These are phyloP conservation scores for Irena cyanogastra DNA, from an alignment of 2,113 vertebrate species.

Conservation along the genomic window DNA sequence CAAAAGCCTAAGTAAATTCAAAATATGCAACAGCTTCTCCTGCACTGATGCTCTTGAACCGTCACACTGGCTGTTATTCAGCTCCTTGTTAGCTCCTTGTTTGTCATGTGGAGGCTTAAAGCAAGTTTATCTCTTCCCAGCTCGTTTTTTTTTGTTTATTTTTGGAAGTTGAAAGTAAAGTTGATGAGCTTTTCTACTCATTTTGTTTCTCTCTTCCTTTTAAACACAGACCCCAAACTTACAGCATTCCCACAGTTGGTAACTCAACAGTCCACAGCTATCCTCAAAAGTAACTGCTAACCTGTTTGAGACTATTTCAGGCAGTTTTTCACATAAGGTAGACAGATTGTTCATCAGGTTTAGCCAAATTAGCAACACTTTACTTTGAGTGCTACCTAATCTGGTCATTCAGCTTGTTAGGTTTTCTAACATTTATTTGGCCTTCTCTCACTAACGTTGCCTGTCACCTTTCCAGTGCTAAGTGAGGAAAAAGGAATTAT, in stretches of 20 bases:
- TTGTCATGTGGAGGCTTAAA: not conserved
- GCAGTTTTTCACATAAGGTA: not conserved
- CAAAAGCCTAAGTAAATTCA: not conserved
- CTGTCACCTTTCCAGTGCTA: not conserved
- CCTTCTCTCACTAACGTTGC: not conserved
- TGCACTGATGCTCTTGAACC: not conserved
- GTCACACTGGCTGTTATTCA: not conserved
- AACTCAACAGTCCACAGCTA: not conserved
- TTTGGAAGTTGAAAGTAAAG: not conserved
- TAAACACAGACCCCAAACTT: not conserved
- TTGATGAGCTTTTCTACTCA: not conserved
- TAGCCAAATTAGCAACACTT: not conserved
- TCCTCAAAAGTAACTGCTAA: not conserved
- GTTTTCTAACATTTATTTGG: not conserved
- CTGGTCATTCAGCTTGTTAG: not conserved
- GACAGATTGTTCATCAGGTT: not conserved
- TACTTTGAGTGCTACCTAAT: not conserved
- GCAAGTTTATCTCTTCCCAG: not conserved
- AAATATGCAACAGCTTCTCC: not conserved
- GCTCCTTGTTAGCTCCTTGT: not conserved
- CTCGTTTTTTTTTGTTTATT: not conserved
- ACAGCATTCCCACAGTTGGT: accelerated
- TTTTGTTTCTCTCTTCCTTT: not conserved
- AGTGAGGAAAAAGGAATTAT: not conserved
- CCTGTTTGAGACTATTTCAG: not conserved